Percentiles rank a stretch among this genome's conserved stretches.
phyloP scores from a whole-genome alignment of 92 coral and sea anemone species.

The Scolanthus callimorphus region DNA sequence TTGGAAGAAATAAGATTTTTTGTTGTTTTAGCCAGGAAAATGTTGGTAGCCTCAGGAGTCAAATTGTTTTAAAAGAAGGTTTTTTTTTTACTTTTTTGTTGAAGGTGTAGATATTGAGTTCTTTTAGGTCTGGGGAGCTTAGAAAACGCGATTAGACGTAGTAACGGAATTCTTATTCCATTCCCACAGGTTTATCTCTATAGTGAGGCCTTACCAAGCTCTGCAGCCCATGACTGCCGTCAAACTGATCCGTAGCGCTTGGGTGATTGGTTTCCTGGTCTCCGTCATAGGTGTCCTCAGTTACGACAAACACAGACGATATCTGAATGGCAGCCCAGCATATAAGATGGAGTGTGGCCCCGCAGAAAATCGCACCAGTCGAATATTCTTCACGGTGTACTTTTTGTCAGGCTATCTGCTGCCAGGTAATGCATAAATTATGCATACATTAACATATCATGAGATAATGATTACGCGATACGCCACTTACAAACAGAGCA shows the following conservation, averaged over 20 bases:
- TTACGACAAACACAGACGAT: not conserved
- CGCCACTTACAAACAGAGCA: no score
- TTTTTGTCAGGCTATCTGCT: not conserved
- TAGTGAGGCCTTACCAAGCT: not conserved
- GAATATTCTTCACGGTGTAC: not conserved
- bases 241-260: not conserved
- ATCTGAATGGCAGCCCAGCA: not conserved
- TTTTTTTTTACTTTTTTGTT: no score
- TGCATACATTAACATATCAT: not conserved
- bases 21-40: no score
- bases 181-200: not conserved
- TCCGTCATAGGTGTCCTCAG: not conserved
- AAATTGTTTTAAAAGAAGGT: no score
- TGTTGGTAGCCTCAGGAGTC: no score
- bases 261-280: not conserved
- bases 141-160: no score
- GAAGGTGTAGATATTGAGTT: no score
- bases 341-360: not conserved
- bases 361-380: not conserved
- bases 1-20: no score
- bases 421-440: not conserved
- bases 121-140: no score
- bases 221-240: not conserved
- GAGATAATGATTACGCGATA: no score
- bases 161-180: no score